phyloP scores from a whole-genome alignment of 2,888 invertebrate species.

The Drosophila demipolita region DNA sequence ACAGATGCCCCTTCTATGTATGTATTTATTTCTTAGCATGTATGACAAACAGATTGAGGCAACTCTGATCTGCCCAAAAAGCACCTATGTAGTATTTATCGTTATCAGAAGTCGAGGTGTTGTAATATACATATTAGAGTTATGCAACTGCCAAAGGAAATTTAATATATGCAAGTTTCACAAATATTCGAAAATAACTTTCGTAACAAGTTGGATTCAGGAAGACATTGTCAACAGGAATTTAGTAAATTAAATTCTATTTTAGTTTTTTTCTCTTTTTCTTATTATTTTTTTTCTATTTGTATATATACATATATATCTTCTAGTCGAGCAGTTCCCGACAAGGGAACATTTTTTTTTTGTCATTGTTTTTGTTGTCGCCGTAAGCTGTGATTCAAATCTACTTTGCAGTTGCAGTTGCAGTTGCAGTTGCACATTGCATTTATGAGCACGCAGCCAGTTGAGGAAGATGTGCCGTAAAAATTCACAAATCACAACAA shows the following conservation, averaged over 20 bases:
- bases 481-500: constrained; percentile 1
- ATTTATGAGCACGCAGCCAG: constrained; percentile 7
- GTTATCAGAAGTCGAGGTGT: background rate
- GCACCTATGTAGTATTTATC: background rate
- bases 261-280: background rate
- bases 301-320: background rate
- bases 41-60: background rate
- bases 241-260: background rate
- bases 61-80: background rate
- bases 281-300: background rate
- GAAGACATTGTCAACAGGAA: background rate
- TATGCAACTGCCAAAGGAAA: background rate
- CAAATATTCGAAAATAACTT: background rate
- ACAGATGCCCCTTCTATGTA: background rate
- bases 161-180: background rate
- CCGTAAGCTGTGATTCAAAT: constrained; percentile 61
- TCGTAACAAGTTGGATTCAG: constrained; percentile 1
- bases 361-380: constrained; percentile 4
- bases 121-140: background rate
- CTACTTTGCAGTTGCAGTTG: constrained; percentile 56
- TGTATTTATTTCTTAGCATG: background rate
- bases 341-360: background rate
- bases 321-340: constrained; percentile 1
- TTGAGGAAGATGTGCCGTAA: background rate
- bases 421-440: constrained; percentile 17